Base-by-base conservation (phyloP, 2,888 invertebrate species). In the Drosophila affinis region DNA sequence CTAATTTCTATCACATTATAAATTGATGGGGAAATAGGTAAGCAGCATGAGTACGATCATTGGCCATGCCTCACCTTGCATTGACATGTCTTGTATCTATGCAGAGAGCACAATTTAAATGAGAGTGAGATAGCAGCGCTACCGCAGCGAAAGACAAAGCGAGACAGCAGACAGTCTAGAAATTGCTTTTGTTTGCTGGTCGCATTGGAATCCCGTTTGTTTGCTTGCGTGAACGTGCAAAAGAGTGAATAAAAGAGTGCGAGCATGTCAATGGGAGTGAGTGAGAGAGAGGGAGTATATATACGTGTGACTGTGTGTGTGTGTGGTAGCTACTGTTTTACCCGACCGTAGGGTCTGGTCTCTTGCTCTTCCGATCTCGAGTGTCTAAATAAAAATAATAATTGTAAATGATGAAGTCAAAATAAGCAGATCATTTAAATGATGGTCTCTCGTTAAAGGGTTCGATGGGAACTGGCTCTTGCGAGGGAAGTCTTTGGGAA, bases 331-430 rank as follows among this genome's bases (percentile, higher is more conserved):
- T 82, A 82, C 82, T 81, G 82, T 82, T 87, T 87, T 87, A 85
- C 79, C 69, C 82, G 49, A 34, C 51, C 27, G 59, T 18, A 44
- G 29, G 47, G 55, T 45, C 68, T 56, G 47, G 55, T 45, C 68
- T 56, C 17, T 32, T 3, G 21, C 9, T 10, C 49, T 18, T 32
- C 24, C 14, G 32, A 21, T 75, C 82, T 89, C 76, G 73, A 87
- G 76, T 81, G 83, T 77, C 85, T 89, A 89, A 89, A 87, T 87
- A 87, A 89, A 82, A 87, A 87, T 82, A 87, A 87, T 89, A 87
- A 89, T 85, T 89, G 79, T 87, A 89, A 88, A 89, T 87, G 79
- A 87, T 86, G 75, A 80, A 86, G 87, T 88, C 86, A 84, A 88
- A 88, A 87, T 87, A 87, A 87, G 85, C 85, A 87, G 85, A 88